These are phyloP conservation scores for Meloidogyne exigua DNA, from an alignment of 1,140 invertebrate genomes.

Conservation along the genomic window DNA sequence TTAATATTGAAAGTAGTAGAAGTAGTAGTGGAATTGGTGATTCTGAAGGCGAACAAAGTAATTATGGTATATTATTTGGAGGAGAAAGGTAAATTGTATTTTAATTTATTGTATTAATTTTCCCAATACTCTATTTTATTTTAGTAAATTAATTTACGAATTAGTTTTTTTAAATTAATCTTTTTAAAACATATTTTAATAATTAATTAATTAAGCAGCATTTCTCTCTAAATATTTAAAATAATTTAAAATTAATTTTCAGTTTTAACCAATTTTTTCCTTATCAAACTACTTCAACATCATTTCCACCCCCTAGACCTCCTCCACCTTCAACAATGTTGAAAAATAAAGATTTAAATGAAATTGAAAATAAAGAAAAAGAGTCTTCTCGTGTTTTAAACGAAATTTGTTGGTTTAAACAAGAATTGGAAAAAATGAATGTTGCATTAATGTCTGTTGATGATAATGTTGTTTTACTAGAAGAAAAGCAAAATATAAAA, in stretches of 20 bases:
- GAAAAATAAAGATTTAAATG: neutral
- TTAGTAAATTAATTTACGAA: neutral
- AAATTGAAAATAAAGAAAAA: neutral
- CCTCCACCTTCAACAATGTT: neutral
- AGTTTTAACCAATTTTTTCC: constrained; percentile 2
- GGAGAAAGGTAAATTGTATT: neutral
- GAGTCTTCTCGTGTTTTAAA: neutral
- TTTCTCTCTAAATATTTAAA: too few relatives aligned
- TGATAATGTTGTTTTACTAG: neutral
- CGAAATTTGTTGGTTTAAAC: constrained; percentile 26
- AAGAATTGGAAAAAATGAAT: constrained; percentile 32
- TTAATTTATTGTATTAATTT: neutral
- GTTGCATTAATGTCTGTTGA: constrained; percentile 5
- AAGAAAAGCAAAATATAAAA: neutral
- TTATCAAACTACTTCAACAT: neutral
- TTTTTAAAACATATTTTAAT: too few relatives aligned
- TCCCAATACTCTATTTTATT: neutral
- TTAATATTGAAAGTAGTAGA: neutral
- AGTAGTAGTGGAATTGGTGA: constrained; percentile 1
- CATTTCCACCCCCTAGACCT: neutral
- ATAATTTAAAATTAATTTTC: neutral
- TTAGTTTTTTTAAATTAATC: too few relatives aligned
- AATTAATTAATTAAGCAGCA: too few relatives aligned
- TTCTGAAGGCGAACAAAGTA: neutral
- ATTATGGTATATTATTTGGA: neutral